phyloP scores from a whole-genome alignment of 2,888 invertebrate genomes.

The Heliconius ismenius region DNA sequence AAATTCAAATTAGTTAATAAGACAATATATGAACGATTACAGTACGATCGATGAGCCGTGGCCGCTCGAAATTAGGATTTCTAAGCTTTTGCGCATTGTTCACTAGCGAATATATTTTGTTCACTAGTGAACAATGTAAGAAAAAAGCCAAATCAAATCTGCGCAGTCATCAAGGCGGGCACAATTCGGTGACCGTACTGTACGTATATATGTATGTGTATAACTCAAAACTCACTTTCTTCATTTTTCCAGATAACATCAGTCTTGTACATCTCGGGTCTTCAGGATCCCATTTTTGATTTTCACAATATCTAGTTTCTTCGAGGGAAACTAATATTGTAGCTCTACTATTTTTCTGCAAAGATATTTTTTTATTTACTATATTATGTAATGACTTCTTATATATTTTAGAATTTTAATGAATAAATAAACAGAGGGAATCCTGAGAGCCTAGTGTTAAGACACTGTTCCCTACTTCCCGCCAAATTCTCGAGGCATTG shows the following conservation, averaged over 20 bases:
- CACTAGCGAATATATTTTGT: too few species aligned
- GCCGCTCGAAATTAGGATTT: background rate
- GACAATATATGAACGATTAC: background rate
- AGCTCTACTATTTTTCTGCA: constrained; percentile 83
- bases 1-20: background rate
- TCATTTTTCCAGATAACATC: constrained; percentile 85
- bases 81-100: background rate
- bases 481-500: too few species aligned
- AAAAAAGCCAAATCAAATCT: background rate
- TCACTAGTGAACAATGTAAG: background rate
- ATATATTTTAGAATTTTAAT: too few species aligned
- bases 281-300: constrained; percentile 85
- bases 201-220: background rate
- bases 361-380: background rate
- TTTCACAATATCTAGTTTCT: constrained; percentile 85
- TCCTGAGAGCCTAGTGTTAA: too few species aligned
- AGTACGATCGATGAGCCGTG: background rate
- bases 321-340: constrained; percentile 87
- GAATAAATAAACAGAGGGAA: too few species aligned
- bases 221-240: constrained; percentile 71
- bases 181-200: too few species aligned
- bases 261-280: constrained; percentile 89
- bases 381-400: too few species aligned
- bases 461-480: too few species aligned
- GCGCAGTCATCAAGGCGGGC: background rate